Percentiles rank a stretch among this genome's conserved stretches.
These are phyloP conservation scores for Tethea ocularis DNA, from an alignment of 2,888 invertebrate species.

Conservation along the genomic window DNA sequence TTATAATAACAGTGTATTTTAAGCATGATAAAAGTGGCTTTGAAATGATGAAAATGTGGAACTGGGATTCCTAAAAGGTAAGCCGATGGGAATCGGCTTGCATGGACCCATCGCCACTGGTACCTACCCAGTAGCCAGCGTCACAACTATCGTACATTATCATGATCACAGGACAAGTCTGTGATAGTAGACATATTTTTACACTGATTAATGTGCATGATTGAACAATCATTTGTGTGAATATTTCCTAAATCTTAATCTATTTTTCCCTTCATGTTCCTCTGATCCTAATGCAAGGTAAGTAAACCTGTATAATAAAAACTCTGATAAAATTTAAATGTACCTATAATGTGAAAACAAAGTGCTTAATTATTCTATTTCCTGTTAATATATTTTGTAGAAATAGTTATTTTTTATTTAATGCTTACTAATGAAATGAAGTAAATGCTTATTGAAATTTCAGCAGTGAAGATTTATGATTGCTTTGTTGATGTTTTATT, in stretches of 20 bases:
- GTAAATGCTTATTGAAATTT: slow-evolving; percentile 76
- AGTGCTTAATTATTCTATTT: slow-evolving; percentile 20
- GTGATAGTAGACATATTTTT: neutral
- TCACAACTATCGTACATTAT: too few relatives aligned
- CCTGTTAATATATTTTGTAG: slow-evolving; percentile 16
- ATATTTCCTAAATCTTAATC: neutral
- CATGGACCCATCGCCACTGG: too few relatives aligned
- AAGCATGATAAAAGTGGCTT: too few relatives aligned
- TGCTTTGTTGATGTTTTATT: slow-evolving; percentile 56
- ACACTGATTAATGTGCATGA: neutral
- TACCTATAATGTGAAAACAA: slow-evolving; percentile 6
- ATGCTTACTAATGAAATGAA: slow-evolving; percentile 22
- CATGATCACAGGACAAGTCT: too few relatives aligned
- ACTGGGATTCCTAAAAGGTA: too few relatives aligned
- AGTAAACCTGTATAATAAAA: neutral
- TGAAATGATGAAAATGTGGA: too few relatives aligned
- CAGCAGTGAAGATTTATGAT: slow-evolving; percentile 56
- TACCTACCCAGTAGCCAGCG: too few relatives aligned
- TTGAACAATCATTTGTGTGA: slow-evolving; percentile 11
- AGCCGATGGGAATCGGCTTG: too few relatives aligned
- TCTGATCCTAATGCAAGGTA: neutral
- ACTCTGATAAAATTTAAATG: slow-evolving; percentile 9
- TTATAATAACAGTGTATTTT: too few relatives aligned
- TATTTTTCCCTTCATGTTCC: neutral
- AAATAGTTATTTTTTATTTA: slow-evolving; percentile 16